Percentiles rank a stretch among this genome's conserved stretches.
Conservation (phyloP, 2,888 invertebrate species). For the Heliothis peltigera region DNA sequence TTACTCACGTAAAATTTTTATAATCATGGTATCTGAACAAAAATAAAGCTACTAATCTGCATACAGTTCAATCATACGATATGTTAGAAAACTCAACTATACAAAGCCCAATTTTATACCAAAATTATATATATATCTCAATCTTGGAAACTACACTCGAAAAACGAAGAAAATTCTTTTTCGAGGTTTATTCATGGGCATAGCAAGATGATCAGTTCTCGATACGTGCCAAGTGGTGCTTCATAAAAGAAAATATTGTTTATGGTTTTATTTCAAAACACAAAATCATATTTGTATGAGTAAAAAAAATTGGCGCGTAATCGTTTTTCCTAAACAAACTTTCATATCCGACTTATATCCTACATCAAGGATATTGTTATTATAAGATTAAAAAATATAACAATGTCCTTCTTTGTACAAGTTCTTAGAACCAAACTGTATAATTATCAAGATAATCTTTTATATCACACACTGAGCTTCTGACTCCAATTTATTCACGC, state of each 20-base stretch:
- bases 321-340: not conserved
- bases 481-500: constrained; percentile 42
- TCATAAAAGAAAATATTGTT: constrained; percentile 12
- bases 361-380: not conserved
- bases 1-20: no score
- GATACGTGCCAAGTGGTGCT: constrained; percentile 19
- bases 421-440: not conserved
- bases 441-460: constrained; percentile 31
- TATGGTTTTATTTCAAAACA: not conserved
- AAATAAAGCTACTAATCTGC: no score
- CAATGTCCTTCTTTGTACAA: constrained; percentile 9
- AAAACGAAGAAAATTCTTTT: constrained; percentile 1
- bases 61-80: no score
- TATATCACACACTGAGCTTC: constrained; percentile 37
- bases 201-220: constrained; percentile 10
- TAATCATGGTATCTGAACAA: no score
- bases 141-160: no score
- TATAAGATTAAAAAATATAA: constrained; percentile 1
- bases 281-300: not conserved
- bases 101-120: no score
- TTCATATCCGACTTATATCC: not conserved
- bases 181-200: no score
- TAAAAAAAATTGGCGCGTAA: no score
- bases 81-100: no score
- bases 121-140: no score